These are phyloP conservation scores for Hybognathus amarus DNA, from an alignment of 2,797 vertebrate genomes.

Conservation along the genomic window DNA sequence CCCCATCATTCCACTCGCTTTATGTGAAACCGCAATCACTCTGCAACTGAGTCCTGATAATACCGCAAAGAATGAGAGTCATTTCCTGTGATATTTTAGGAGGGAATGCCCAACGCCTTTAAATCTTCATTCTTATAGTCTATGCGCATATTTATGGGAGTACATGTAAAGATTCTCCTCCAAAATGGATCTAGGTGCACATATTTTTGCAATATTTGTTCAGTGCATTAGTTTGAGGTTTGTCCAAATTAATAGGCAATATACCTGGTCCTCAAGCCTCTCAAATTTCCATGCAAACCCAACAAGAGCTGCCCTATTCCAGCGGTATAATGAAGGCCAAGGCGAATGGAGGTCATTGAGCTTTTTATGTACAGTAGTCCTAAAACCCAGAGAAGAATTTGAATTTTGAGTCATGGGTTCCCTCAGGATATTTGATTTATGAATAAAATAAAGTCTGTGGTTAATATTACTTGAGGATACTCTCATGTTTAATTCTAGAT, in stretches of 20 bases:
- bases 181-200: not conserved
- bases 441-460: not conserved
- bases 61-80: conserved; percentile 22
- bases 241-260: conserved; percentile 33
- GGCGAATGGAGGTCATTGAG: conserved; percentile 24
- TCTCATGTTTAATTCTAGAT: not conserved
- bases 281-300: conserved; percentile 46
- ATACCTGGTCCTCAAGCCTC: conserved; percentile 44
- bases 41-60: conserved; percentile 21
- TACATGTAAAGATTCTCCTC: not conserved
- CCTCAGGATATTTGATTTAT: not conserved
- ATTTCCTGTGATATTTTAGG: conserved; percentile 35
- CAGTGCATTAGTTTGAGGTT: conserved; percentile 20
- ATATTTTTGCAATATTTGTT: not conserved
- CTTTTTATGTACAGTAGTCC: conserved; percentile 20
- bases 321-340: conserved; percentile 38
- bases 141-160: not conserved
- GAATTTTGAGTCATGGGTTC: not conserved
- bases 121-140: not conserved
- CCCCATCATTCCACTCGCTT: conserved; percentile 30
- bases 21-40: conserved; percentile 15
- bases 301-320: conserved; percentile 50
- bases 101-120: not conserved
- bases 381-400: conserved; percentile 16
- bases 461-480: not conserved